phyloP scores from a whole-genome alignment of 2,888 invertebrate species.

The Sphecodes monilicornis region DNA sequence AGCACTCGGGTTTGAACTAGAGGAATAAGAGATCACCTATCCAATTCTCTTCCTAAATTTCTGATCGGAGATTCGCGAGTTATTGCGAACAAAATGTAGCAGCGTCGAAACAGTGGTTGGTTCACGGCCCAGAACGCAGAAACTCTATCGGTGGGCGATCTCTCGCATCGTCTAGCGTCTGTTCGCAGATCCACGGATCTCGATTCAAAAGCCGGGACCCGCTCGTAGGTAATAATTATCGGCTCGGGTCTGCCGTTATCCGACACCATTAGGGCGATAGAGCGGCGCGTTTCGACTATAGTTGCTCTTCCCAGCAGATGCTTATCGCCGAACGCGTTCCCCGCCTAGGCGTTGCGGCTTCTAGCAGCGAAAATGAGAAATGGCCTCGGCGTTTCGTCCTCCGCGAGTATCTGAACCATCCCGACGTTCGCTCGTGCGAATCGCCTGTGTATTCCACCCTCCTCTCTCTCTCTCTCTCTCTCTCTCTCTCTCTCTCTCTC shows the following conservation, averaged over 20 bases:
- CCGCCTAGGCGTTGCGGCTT: constrained; percentile 3
- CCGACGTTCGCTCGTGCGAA: constrained; percentile 1
- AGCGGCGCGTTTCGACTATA: constrained; percentile 52
- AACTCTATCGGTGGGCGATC: not conserved
- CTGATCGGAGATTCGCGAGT: no score
- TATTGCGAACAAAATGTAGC: not conserved
- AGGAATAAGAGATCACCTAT: not conserved
- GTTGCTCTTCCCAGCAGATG: constrained; percentile 42
- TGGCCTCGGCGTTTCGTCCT: constrained; percentile 10
- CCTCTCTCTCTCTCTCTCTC: not conserved
- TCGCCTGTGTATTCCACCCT: not conserved
- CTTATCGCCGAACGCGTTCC: constrained; percentile 37
- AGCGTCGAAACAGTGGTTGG: not conserved
- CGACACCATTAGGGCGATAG: constrained; percentile 61
- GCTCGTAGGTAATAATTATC: constrained; percentile 68
- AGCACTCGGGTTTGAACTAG: not conserved
- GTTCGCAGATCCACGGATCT: constrained; percentile 53
- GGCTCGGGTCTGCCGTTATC: constrained; percentile 47
- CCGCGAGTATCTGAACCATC: not conserved
- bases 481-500: not conserved
- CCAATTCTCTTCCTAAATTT: no score
- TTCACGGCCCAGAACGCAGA: not conserved
- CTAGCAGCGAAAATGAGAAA: constrained; percentile 10
- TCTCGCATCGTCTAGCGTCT: not conserved
- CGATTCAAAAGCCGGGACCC: constrained; percentile 60